Evolutionary conservation across 2,797 vertebrate genomes (phyloP).

Genomic region (Poeciliopsis presidionis): DNA sequence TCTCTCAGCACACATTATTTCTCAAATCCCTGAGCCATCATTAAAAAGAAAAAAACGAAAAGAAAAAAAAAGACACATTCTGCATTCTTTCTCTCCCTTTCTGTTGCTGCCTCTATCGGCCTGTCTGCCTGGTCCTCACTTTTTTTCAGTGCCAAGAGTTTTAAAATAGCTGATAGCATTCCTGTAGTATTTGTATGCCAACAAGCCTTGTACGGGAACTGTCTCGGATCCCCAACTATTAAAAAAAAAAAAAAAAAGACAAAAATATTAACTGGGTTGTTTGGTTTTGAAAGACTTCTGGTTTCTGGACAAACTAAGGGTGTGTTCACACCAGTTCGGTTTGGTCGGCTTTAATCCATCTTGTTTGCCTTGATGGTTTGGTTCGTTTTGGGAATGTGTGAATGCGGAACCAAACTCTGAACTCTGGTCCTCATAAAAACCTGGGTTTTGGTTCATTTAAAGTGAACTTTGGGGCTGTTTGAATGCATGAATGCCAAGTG

Average conservation of each 20-base stretch:
- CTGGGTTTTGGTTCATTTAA: no score
- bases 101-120: constrained; percentile 23
- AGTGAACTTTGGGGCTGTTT: no score
- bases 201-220: constrained; percentile 7
- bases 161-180: constrained; percentile 32
- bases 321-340: no score
- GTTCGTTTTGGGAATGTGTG: no score
- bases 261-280: background rate
- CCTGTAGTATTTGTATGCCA: constrained; percentile 20
- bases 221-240: background rate
- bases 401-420: no score
- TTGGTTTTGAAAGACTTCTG: background rate
- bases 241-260: background rate
- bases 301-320: background rate
- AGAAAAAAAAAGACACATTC: constrained; percentile 61
- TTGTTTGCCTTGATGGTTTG: no score
- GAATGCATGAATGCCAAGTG: no score
- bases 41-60: constrained; percentile 49
- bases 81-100: constrained; percentile 57
- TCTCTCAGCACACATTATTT: constrained; percentile 78
- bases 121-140: constrained; percentile 3
- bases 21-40: constrained; percentile 66
- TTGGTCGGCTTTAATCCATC: no score
- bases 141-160: constrained; percentile 28
- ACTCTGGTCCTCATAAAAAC: no score